Base-by-base conservation (phyloP, 2,113 vertebrate genomes). In the Poecile atricapillus region DNA sequence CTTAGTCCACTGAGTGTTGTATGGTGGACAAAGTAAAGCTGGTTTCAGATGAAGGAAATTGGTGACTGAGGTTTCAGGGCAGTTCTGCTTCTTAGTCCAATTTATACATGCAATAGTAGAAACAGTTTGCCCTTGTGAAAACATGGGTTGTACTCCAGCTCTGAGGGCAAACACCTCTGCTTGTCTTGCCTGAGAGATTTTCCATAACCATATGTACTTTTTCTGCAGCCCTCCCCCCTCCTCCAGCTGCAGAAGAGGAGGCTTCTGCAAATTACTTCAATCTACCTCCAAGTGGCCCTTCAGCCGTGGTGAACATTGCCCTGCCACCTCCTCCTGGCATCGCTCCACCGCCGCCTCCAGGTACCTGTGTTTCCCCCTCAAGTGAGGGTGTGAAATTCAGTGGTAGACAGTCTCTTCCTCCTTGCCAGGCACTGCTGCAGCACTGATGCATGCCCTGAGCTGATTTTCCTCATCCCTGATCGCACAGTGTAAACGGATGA, bases 231-330 rank as follows among this genome's bases (percentile, higher is more conserved):
- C 98, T 99, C 19, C 97, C 97, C 2, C 99, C 99, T 52, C 99
- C 99, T 80, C 99, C 99, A 33, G 98, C 99, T 69, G 97, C 98
- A 21, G 98, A 99, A 75, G 99, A 99, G 94, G 99, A 99, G 84
- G 99, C 98, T 64, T 98, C 99, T 89, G 98, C 99, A 74, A 99
- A 99, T 96, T 99, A 99, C 93, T 99, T 99, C 94, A 99, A 99
- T 96, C 97, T 99, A 67, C 98, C 99, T 90, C 99, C 99, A 0
- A 98, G 98, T 90, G 97, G 98, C 50, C 98, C 99, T 87, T 98
- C 99, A 35, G 98, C 98, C 0, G 98, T 99, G 90, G 98, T 99
- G 93, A 99, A 99, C 97, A 99, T 99, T 13, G 97, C 98, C 75
- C 93, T 99, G 89, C 99, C 99, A 0, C 99, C 99, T 5, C 99